A percentile compares a stretch with the other conserved stretches of the same genome.
phyloP scores from a whole-genome alignment of 1,140 invertebrate species.

The Saxidomus purpurata region DNA sequence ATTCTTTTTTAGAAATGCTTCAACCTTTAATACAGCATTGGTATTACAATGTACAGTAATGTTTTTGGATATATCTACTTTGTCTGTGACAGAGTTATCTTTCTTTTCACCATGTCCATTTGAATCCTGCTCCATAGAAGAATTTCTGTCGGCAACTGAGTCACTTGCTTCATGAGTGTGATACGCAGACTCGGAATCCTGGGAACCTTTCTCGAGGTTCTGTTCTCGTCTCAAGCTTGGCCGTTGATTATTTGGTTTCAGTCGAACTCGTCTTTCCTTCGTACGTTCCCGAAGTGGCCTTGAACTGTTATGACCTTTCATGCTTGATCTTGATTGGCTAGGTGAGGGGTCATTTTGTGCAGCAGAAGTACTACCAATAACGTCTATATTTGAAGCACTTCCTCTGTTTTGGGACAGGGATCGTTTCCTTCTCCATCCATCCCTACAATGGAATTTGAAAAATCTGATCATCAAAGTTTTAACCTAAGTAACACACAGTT shows the following conservation, averaged over 20 bases:
- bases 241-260: slow-evolving; percentile 43
- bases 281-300: slow-evolving; percentile 48
- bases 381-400: slow-evolving; percentile 22
- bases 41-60: not conserved
- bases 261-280: slow-evolving; percentile 46
- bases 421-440: slow-evolving; percentile 58
- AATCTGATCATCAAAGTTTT: too few relatives aligned
- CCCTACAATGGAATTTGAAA: too few relatives aligned
- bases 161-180: slow-evolving; percentile 67
- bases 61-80: slow-evolving; percentile 28
- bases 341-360: not conserved
- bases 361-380: not conserved
- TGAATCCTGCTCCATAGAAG: slow-evolving; percentile 46
- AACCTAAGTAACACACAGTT: not conserved
- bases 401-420: slow-evolving; percentile 64
- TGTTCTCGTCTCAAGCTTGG: slow-evolving; percentile 14
- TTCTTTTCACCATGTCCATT: not conserved
- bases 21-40: slow-evolving; percentile 4
- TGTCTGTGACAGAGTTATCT: slow-evolving; percentile 1
- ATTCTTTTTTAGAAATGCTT: not conserved
- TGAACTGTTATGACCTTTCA: slow-evolving; percentile 58
- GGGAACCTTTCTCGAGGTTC: slow-evolving; percentile 44
- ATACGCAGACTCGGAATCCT: slow-evolving; percentile 66
- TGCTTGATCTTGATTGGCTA: slow-evolving; percentile 51
- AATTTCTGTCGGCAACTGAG: slow-evolving; percentile 48